Evolutionary conservation across 2,113 vertebrate species (phyloP).

Genomic region (Pseudolaguvia tuberculata): DNA sequence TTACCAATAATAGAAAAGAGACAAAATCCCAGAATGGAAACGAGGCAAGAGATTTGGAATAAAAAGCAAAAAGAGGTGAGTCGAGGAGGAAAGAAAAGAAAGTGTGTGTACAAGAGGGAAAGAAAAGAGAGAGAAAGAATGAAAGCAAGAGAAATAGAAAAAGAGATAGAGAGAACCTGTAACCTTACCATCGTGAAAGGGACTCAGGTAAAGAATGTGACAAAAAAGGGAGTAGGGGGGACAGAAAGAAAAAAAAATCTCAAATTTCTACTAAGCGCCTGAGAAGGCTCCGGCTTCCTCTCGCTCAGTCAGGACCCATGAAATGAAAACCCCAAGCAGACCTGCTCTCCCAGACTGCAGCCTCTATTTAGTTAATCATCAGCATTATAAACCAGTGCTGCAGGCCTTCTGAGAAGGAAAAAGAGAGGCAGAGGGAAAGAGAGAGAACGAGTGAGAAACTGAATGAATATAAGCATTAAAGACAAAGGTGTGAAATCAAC

Average conservation of each 20-base stretch:
- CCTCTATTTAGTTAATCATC: constrained; percentile 89
- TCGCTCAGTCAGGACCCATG: constrained; percentile 72
- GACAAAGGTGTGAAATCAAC: constrained; percentile 55
- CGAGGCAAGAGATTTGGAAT: constrained; percentile 41
- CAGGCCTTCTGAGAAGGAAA: constrained; percentile 73
- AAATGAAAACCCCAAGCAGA: constrained; percentile 77
- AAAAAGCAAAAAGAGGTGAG: constrained; percentile 29
- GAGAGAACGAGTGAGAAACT: constrained; percentile 38
- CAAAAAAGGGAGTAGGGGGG: constrained; percentile 61
- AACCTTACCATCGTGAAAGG: constrained; percentile 76
- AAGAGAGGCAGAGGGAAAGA: constrained; percentile 45
- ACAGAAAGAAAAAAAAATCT: constrained; percentile 61
- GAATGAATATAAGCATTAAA: constrained; percentile 59
- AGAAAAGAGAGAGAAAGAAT: background rate
- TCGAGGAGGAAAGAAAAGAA: constrained; percentile 38
- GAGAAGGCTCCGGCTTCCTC: constrained; percentile 66
- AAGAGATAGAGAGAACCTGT: constrained; percentile 54
- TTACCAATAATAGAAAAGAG: background rate
- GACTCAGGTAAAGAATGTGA: constrained; percentile 67
- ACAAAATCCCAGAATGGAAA: constrained; percentile 29
- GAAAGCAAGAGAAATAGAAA: constrained; percentile 39
- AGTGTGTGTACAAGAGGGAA: constrained; percentile 22
- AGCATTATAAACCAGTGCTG: constrained; percentile 77
- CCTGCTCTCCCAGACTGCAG: constrained; percentile 76
- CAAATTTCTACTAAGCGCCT: constrained; percentile 70